A percentile compares a stretch with the other conserved stretches of the same genome.
These are phyloP conservation scores for Sarcophaga caerulescens DNA, from an alignment of 2,888 invertebrate genomes.

Conservation along the genomic window DNA sequence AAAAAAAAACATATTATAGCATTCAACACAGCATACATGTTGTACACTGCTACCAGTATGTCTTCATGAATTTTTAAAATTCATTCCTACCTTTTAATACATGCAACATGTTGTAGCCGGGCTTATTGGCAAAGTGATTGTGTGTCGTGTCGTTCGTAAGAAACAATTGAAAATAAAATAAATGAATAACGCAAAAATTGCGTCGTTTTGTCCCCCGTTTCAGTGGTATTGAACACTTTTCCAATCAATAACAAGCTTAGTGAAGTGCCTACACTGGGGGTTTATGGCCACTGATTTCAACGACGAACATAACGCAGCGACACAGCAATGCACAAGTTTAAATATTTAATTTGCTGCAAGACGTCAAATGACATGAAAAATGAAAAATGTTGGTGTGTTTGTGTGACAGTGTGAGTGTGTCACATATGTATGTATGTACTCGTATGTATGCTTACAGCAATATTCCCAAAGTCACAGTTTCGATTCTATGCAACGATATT, in stretches of 20 bases:
- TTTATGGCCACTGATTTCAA: constrained; percentile 5
- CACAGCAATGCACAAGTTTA: constrained; percentile 19
- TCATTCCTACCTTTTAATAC: constrained; percentile 11
- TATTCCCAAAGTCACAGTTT: constrained; percentile 4
- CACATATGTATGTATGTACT: neutral
- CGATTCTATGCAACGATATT: constrained; percentile 34
- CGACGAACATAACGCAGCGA: neutral
- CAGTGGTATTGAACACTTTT: constrained; percentile 38
- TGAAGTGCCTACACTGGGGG: constrained; percentile 36
- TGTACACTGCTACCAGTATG: constrained; percentile 3
- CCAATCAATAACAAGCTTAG: constrained; percentile 48
- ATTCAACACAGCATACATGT: constrained; percentile 9
- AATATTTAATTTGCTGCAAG: constrained; percentile 45
- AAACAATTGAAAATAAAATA: neutral
- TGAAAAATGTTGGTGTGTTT: neutral
- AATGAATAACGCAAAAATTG: neutral
- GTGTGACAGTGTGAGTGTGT: neutral
- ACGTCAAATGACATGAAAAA: constrained; percentile 10
- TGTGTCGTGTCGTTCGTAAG: constrained; percentile 23
- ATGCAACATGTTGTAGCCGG: constrained; percentile 42
- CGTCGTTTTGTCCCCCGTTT: neutral
- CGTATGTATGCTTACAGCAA: constrained; percentile 14
- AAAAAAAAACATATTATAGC: neutral
- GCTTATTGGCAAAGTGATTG: constrained; percentile 39
- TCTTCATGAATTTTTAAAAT: constrained; percentile 61